Evolutionary conservation across 2,888 invertebrate species (phyloP).

Genomic region (Pogonocherus hispidulus): DNA sequence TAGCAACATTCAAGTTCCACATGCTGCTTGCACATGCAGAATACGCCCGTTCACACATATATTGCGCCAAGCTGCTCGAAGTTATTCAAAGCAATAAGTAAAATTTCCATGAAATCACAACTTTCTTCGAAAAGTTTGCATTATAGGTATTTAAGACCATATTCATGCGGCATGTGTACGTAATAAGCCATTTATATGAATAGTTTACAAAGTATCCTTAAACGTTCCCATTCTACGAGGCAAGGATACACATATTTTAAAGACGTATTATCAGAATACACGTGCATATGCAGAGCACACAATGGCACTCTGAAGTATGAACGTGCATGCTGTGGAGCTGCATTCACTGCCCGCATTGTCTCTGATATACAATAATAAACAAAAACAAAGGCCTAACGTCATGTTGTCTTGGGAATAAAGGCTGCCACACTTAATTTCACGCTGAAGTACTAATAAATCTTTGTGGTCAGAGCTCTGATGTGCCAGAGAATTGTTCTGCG

Average conservation of each 20-base stretch:
- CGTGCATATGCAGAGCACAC: slow-evolving; percentile 36
- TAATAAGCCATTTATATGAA: slow-evolving; percentile 25
- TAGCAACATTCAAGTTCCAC: too few relatives aligned
- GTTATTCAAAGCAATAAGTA: neutral
- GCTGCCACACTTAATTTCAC: slow-evolving; percentile 53
- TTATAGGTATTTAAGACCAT: slow-evolving; percentile 9
- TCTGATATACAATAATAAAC: slow-evolving; percentile 39
- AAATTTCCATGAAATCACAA: neutral
- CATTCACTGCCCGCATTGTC: slow-evolving; percentile 45
- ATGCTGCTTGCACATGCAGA: too few relatives aligned
- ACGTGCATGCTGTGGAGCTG: slow-evolving; percentile 37
- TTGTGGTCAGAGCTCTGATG: slow-evolving; percentile 26
- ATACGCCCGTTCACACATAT: neutral
- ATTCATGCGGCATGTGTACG: slow-evolving; percentile 13
- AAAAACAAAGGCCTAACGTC: slow-evolving; percentile 43
- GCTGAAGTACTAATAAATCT: slow-evolving; percentile 40
- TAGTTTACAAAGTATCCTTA: slow-evolving; percentile 19
- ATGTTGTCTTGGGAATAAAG: slow-evolving; percentile 48
- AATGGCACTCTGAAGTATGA: slow-evolving; percentile 31
- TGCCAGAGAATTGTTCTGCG: slow-evolving; percentile 24
- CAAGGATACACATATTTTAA: slow-evolving; percentile 28
- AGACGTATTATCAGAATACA: slow-evolving; percentile 21
- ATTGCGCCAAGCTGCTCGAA: neutral
- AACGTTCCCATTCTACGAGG: slow-evolving; percentile 18
- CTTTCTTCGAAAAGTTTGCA: slow-evolving; percentile 6